phyloP scores from a whole-genome alignment of 2,113 vertebrate genomes.

The Himantopus leucocephalus region DNA sequence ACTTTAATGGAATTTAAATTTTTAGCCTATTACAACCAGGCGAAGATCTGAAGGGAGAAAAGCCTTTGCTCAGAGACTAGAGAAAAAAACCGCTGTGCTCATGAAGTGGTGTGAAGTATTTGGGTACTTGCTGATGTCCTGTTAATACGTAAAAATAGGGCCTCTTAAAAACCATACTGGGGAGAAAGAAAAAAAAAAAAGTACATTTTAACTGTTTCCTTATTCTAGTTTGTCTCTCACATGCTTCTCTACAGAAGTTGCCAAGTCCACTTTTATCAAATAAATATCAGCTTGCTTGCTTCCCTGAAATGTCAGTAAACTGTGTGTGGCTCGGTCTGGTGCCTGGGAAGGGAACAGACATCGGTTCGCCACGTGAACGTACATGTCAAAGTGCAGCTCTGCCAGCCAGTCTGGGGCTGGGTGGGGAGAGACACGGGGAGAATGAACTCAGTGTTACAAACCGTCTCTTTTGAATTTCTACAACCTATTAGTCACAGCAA shows the following conservation, averaged over 20 bases:
- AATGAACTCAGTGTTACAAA: slow-evolving; percentile 45
- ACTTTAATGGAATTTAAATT: slow-evolving; percentile 13
- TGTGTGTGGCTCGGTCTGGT: neutral
- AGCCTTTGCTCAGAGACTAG: neutral
- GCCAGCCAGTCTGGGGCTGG: neutral
- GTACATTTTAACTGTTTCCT: neutral
- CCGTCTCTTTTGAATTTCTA: slow-evolving; percentile 45
- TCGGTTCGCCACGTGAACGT: neutral
- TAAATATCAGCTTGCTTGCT: neutral
- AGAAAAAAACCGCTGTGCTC: neutral
- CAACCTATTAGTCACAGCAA: slow-evolving; percentile 63
- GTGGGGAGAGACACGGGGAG: neutral
- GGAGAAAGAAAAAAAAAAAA: neutral
- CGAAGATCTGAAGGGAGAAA: neutral
- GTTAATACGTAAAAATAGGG: neutral
- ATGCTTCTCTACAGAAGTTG: neutral
- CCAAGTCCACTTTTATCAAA: neutral
- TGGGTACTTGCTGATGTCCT: neutral
- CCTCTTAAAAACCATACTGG: neutral
- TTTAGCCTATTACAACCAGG: neutral
- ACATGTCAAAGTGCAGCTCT: slow-evolving; percentile 52
- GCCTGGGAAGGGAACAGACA: slow-evolving; percentile 8
- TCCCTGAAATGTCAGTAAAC: neutral
- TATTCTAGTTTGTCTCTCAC: neutral
- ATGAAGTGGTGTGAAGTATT: neutral